Evolutionary conservation across 2,888 invertebrate species (phyloP), one percentile per base, ranked within the genome.

Genomic region (Synergus laeviventris): DNA sequence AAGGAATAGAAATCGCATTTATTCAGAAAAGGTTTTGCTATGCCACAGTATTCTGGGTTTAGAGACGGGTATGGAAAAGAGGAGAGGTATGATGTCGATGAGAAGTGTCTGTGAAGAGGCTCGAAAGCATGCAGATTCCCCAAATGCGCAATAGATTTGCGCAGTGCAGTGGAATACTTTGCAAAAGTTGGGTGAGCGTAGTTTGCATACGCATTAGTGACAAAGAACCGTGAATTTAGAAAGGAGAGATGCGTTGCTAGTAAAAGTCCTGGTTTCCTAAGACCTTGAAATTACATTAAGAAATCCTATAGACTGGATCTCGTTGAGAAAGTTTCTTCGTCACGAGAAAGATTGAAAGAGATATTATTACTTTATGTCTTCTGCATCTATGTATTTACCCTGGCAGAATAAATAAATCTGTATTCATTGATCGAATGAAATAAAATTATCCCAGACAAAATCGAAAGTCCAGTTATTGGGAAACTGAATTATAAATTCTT

Each of bases 1-100:
- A 70, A 78, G 76, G 83, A 83, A 84, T 76, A 31, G 49, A 49
- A 70, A 36, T 36, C 49, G 70, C 49, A 49, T 70, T 70, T 49
- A 54, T 70, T 54, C 49, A 70, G 11, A 12, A 70, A n/a, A 36
- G n/a, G 36, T 5, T 54, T 24, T 24, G 39, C 45, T 2, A 64
- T 14, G 24, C 12, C 24, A 62, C 7, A 31, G 24, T 12, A 45
- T 54, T 60, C 42, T 38, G 39, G 38, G 21, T 14, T 31, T 39
- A 24, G 8, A 9, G 45, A 49, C 11, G 24, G 64, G 18, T 36
- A 9, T 42, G 56, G 21, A 11, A 12, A 12, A 18, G 21, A 18
- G 21, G 18, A 16, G 56, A 62, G 39, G 45, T 24, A 9, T n/a
- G 31, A 70, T 70, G 45, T 36, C 70, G 45, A 70, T 49, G 70